Evolutionary conservation across 2,113 vertebrate species (phyloP).

Genomic region (Phyllopteryx taeniolatus): DNA sequence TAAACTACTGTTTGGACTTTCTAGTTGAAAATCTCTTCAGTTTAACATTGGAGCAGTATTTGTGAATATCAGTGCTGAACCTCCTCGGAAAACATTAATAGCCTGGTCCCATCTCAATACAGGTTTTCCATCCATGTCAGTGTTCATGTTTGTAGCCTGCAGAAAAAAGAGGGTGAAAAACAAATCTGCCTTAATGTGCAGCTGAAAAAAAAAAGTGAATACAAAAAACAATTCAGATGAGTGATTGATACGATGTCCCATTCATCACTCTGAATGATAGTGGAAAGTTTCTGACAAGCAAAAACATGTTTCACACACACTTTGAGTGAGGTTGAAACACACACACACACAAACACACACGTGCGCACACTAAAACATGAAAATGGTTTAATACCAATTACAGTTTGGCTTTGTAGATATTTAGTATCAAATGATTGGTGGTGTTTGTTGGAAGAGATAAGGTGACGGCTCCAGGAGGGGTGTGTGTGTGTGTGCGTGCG

Average conservation of each 20-base stretch:
- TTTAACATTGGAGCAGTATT: too few relatives aligned
- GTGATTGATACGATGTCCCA: conserved; percentile 60
- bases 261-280: conserved; percentile 69
- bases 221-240: conserved; percentile 61
- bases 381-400: conserved; percentile 56
- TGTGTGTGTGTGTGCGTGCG: conserved; percentile 37
- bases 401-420: conserved; percentile 53
- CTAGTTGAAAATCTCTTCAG: too few relatives aligned
- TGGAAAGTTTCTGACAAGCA: conserved; percentile 52
- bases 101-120: background rate
- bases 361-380: conserved; percentile 21
- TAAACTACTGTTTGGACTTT: conserved; percentile 17
- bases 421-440: conserved; percentile 58
- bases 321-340: conserved; percentile 19
- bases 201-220: conserved; percentile 36
- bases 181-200: conserved; percentile 46
- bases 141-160: conserved; percentile 38
- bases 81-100: too few relatives aligned
- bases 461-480: background rate
- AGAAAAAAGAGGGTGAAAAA: conserved; percentile 11
- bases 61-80: too few relatives aligned
- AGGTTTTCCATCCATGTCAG: conserved; percentile 18
- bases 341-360: conserved; percentile 7
- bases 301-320: conserved; percentile 47
- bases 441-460: conserved; percentile 36